Conservation (phyloP, 2,113 vertebrate species). For the Bubalus kerabau region DNA sequence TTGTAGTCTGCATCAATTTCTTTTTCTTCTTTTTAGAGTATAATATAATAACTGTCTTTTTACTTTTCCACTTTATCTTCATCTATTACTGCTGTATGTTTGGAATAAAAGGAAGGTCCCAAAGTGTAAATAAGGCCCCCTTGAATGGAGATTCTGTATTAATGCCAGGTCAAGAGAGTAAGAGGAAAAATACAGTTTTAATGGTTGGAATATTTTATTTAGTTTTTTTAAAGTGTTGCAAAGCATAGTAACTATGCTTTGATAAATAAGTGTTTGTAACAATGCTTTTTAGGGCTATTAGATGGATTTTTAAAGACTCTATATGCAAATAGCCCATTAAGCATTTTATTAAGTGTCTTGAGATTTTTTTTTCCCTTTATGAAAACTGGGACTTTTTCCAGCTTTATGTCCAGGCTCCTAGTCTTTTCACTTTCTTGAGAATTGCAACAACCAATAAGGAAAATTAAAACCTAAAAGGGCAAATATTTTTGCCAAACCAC, state of each 20-base stretch:
- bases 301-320: neutral
- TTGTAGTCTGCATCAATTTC: neutral
- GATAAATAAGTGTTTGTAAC: neutral
- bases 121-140: neutral
- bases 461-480: slow-evolving; percentile 1
- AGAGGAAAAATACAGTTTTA: neutral
- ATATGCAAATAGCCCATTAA: neutral
- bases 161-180: neutral
- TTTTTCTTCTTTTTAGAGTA: neutral
- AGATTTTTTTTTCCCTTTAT: neutral
- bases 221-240: neutral
- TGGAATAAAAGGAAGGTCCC: neutral
- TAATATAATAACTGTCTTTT: neutral
- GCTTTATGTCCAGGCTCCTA: neutral
- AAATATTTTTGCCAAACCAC: neutral
- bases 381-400: neutral
- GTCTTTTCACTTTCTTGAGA: neutral
- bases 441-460: neutral
- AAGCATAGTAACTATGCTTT: neutral
- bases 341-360: neutral
- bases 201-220: neutral
- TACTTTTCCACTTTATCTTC: neutral
- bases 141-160: neutral
- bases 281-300: neutral
- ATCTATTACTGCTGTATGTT: neutral